A percentile compares a stretch with the other conserved stretches of the same genome.
phyloP scores from a whole-genome alignment of 1,140 invertebrate species.

The Temnothorax longispinosus region DNA sequence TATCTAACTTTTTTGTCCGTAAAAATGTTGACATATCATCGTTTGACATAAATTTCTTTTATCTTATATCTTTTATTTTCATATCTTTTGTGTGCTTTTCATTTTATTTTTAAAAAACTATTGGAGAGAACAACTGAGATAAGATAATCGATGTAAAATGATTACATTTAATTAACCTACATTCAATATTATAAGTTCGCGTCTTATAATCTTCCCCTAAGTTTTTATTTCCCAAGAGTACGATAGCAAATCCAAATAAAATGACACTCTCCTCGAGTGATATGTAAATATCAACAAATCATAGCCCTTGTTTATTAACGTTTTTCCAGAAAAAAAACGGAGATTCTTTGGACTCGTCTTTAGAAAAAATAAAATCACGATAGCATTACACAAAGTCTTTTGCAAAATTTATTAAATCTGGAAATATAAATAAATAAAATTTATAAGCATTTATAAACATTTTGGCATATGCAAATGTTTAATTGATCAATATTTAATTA shows the following conservation, averaged over 20 bases:
- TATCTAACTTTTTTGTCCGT: background rate
- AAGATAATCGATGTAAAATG: background rate
- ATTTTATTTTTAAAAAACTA: background rate
- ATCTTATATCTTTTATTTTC: constrained; percentile 1
- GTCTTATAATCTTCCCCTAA: background rate
- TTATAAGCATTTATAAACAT: background rate
- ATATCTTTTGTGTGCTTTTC: background rate
- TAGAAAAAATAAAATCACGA: background rate
- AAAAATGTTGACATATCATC: background rate
- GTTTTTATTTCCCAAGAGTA: background rate
- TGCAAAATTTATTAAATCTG: background rate
- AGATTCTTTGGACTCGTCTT: background rate
- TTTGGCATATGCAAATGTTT: background rate
- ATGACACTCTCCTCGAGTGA: background rate
- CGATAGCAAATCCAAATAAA: background rate
- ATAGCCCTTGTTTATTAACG: background rate
- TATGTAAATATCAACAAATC: background rate
- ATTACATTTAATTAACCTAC: background rate
- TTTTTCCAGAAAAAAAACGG: background rate
- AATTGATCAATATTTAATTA: background rate
- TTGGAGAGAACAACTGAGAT: background rate
- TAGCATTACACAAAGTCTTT: background rate
- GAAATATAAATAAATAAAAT: background rate
- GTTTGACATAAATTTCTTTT: background rate
- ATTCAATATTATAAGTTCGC: background rate